Evolutionary conservation across 2,888 invertebrate genomes (phyloP), one percentile per base, ranked within the genome.

Genomic region (Eupithecia insigniata): DNA sequence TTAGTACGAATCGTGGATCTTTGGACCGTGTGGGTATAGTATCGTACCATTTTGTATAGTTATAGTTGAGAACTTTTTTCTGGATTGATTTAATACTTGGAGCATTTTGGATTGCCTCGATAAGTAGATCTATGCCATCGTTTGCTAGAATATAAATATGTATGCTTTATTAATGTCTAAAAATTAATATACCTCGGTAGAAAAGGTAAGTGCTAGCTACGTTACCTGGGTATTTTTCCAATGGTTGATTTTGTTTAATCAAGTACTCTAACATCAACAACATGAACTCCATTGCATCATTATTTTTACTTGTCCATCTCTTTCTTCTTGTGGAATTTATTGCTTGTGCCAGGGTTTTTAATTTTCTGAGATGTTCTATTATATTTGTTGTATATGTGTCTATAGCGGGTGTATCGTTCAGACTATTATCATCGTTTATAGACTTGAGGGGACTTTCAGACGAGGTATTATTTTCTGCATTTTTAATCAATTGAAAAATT

Each of bases 31-130:
- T 14, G 3, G 55, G 55, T 55, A 14, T 22, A 55, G 7, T 55
- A 4, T 55, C 55, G 22, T 51, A 51, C 55, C 55, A 26, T 28
- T 72, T 64, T 30, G 69, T 32, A 7, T 79, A 66, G 22, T 69
- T 62, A 18, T 80, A 74, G n/a, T 82, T 67, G 22, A 85, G 51
- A 22, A 84, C 82, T 75, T 87, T 86, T 67, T 87, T 89, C 71
- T 81, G 82, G 4, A 86, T 84, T 10, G 82, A 73, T 81, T 90
- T 90, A 1, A 92, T 87, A 69, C 91, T 88, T 26, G 93, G 93
- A 62, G 92, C 89, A 74, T 83, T 88, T 85, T 87, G 89, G 7
- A 93, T 92, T 30, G 91, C 89, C 26, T 92, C 92, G 76, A 92
- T 87, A 46, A 92, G 76, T 75, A 92, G 75, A 78, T 93, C 92